Conservation (phyloP, 2,888 invertebrate species). For the Ormia ochracea region DNA sequence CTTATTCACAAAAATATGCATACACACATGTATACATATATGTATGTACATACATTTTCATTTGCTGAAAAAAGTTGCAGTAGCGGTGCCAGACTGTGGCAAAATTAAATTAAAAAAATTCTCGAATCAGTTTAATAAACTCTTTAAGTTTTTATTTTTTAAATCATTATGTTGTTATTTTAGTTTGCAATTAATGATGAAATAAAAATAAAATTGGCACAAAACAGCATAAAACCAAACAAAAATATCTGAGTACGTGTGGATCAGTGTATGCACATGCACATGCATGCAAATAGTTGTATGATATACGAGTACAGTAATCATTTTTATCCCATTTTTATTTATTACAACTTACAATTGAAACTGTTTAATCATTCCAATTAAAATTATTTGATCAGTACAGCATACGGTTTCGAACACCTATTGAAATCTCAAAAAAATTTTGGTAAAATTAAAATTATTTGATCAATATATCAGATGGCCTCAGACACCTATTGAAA, state of each 20-base stretch:
- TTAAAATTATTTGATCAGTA: too few relatives aligned
- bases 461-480: too few relatives aligned
- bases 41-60: background rate
- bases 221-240: background rate
- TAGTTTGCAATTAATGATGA: slow-evolving; percentile 15
- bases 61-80: background rate
- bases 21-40: background rate
- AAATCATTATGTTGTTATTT: slow-evolving; percentile 1
- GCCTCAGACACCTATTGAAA: too few relatives aligned
- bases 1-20: slow-evolving; percentile 4
- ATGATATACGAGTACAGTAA: too few relatives aligned
- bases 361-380: too few relatives aligned
- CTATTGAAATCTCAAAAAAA: too few relatives aligned
- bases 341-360: too few relatives aligned
- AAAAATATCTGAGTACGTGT: slow-evolving; percentile 15
- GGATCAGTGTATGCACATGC: too few relatives aligned
- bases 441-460: too few relatives aligned
- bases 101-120: background rate
- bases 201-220: slow-evolving; percentile 29
- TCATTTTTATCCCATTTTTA: too few relatives aligned
- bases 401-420: too few relatives aligned
- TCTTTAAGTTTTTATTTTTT: background rate
- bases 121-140: slow-evolving; percentile 4
- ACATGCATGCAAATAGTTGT: too few relatives aligned
- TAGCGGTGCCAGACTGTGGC: slow-evolving; percentile 35